These are phyloP conservation scores for Caenorhabditis sinica DNA, from an alignment of 2,888 invertebrate genomes.

Conservation along the genomic window DNA sequence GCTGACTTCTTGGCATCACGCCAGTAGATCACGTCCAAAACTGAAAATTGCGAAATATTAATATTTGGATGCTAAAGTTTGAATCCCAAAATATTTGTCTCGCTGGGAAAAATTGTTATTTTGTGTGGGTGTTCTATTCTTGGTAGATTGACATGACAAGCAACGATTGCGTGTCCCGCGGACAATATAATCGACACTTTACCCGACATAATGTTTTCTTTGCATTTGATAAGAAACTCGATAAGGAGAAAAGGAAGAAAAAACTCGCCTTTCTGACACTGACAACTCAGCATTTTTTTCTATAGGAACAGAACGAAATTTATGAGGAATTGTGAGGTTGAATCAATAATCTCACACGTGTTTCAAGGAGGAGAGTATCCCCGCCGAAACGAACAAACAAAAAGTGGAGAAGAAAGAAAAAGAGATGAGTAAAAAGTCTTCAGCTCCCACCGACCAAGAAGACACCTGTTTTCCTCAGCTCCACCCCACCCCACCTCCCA, in stretches of 20 bases:
- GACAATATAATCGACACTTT: slow-evolving; percentile 35
- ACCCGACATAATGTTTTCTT: slow-evolving; percentile 49
- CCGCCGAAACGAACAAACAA: slow-evolving; percentile 58
- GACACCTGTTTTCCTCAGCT: slow-evolving; percentile 49
- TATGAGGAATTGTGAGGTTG: slow-evolving; percentile 23
- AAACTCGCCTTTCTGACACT: slow-evolving; percentile 61
- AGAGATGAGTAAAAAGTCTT: slow-evolving; percentile 34
- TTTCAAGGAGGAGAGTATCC: slow-evolving; percentile 30
- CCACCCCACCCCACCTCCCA: slow-evolving; percentile 5
- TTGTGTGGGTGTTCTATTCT: background rate
- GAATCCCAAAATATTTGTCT: no score
- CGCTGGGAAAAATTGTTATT: no score
- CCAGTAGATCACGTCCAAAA: slow-evolving; percentile 92
- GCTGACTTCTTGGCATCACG: slow-evolving; percentile 96
- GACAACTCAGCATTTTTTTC: slow-evolving; percentile 49
- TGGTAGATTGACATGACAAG: background rate
- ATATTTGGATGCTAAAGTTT: background rate
- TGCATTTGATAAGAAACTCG: slow-evolving; percentile 39
- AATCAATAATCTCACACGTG: slow-evolving; percentile 49
- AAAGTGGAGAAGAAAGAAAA: slow-evolving; percentile 25
- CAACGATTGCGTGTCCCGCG: slow-evolving; percentile 14
- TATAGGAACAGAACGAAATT: background rate
- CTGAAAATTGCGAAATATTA: slow-evolving; percentile 69
- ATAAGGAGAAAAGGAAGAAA: slow-evolving; percentile 17
- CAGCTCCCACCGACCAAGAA: slow-evolving; percentile 29